Conservation (phyloP, 2,113 vertebrate species). For the Sinocyclocheilus maitianheensis region DNA sequence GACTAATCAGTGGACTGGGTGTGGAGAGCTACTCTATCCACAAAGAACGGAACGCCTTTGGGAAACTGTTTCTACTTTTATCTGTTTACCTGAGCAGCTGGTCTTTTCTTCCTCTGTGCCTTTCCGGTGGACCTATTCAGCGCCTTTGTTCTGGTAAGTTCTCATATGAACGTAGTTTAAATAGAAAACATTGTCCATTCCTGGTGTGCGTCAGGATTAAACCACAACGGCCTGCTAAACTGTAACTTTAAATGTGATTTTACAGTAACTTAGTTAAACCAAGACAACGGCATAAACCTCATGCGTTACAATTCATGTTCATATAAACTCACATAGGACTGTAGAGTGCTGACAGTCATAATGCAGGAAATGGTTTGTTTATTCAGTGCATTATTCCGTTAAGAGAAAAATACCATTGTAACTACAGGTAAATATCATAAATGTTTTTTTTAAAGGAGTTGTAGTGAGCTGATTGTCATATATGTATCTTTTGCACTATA, state of each 20-base stretch:
- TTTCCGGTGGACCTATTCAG: neutral
- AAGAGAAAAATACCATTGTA: neutral
- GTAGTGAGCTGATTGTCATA: neutral
- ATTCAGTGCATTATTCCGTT: neutral
- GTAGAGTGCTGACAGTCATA: neutral
- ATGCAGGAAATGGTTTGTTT: neutral
- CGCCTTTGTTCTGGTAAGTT: constrained; percentile 36
- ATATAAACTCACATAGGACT: neutral
- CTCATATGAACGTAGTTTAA: neutral
- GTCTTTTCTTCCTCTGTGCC: neutral
- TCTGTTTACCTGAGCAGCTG: neutral
- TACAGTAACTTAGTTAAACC: neutral
- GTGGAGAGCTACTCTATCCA: neutral
- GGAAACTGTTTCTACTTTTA: neutral
- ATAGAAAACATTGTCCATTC: neutral
- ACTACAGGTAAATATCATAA: neutral
- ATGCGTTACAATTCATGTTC: neutral
- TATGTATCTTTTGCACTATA: neutral
- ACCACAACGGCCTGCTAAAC: neutral
- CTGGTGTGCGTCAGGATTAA: constrained; percentile 19
- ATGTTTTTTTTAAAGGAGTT: too few species aligned
- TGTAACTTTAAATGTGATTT: neutral
- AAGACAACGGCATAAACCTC: too few species aligned
- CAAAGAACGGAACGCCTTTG: neutral
- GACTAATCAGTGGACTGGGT: neutral